These are phyloP conservation scores for Habrosyne pyritoides DNA, from an alignment of 2,888 invertebrate genomes.

Conservation along the genomic window DNA sequence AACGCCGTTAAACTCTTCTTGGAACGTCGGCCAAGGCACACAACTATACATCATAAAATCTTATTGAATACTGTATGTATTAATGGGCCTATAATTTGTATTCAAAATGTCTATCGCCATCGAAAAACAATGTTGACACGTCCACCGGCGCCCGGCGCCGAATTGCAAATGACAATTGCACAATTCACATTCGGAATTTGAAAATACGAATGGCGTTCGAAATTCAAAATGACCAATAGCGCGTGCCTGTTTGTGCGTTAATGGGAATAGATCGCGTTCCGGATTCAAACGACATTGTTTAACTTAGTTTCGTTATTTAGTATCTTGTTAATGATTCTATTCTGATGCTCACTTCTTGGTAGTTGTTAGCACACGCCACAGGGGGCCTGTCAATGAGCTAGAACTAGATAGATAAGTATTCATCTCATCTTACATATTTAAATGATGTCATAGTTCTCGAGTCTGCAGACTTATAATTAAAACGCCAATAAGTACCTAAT, in stretches of 20 bases:
- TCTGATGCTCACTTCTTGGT: slow-evolving; percentile 1
- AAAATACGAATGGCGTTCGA: slow-evolving; percentile 66
- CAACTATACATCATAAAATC: slow-evolving; percentile 52
- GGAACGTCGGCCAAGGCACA: slow-evolving; percentile 39
- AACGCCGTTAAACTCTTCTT: slow-evolving; percentile 65
- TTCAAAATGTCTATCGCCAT: slow-evolving; percentile 62
- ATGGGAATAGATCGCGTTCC: slow-evolving; percentile 54
- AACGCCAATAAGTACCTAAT: not conserved
- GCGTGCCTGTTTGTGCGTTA: slow-evolving; percentile 48
- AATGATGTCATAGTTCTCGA: not conserved
- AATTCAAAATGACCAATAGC: slow-evolving; percentile 61
- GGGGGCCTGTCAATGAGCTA: slow-evolving; percentile 2
- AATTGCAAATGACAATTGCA: slow-evolving; percentile 72
- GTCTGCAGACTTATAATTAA: not conserved
- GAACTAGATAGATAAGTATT: not conserved
- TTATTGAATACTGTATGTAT: slow-evolving; percentile 53
- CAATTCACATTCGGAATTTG: slow-evolving; percentile 69
- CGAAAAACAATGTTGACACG: slow-evolving; percentile 69
- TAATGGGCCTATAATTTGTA: slow-evolving; percentile 65
- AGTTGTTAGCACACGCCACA: slow-evolving; percentile 1
- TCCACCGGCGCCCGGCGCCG: slow-evolving; percentile 69
- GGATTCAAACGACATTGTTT: slow-evolving; percentile 54
- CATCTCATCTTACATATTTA: not conserved
- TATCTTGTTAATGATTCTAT: not conserved
- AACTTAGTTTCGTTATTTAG: slow-evolving; percentile 19